Evolutionary conservation across 2,797 vertebrate genomes (phyloP), one percentile per base, ranked within the genome.

Genomic region (Periophthalmus magnuspinnatus): DNA sequence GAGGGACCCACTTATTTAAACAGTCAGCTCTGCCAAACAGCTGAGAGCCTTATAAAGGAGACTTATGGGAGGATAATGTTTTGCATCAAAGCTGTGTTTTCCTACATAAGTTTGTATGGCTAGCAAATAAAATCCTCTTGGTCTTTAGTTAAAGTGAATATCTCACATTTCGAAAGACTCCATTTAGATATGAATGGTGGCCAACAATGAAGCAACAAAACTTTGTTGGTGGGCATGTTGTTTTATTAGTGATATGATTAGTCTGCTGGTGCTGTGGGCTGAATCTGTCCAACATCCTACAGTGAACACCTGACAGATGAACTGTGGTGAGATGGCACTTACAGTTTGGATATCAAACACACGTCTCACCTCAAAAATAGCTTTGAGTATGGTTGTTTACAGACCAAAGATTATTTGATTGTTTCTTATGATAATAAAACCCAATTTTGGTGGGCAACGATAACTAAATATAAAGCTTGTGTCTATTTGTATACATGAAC

Each of bases 381-480:
- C 85, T 86, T 81, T 82, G 68, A 74, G 81, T 82, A 77, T 88
- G 90, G 93, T 89, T 91, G 92, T 95, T 96, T 94, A 93, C 95
- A 96, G 94, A 98, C 97, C 97, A 98, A 98, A 99, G 96, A 97
- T 95, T 93, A 95, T 68, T 81, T 65, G 76, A 86, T 87, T 79
- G 71, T 91, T 93, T 92, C 93, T 83, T 83, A 86, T 92, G 71
- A 75, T 69, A 87, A 75, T 69, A 87, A 91, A 92, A 92, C 90
- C 91, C 86, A 73, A 88, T 93, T 94, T 92, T 93, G 81, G 81
- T 79, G 78, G 76, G 77, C 64, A 38, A 75, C 77, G 81, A 52
- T 81, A 83, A 75, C 82, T 90, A 72, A 68, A 87, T 79, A 91
- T 89, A 84, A 94, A 90, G 84, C 90, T 94, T 22, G 88, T 95